These are phyloP conservation scores for Epinotia ramella DNA, from an alignment of 2,888 invertebrate species.

Conservation along the genomic window DNA sequence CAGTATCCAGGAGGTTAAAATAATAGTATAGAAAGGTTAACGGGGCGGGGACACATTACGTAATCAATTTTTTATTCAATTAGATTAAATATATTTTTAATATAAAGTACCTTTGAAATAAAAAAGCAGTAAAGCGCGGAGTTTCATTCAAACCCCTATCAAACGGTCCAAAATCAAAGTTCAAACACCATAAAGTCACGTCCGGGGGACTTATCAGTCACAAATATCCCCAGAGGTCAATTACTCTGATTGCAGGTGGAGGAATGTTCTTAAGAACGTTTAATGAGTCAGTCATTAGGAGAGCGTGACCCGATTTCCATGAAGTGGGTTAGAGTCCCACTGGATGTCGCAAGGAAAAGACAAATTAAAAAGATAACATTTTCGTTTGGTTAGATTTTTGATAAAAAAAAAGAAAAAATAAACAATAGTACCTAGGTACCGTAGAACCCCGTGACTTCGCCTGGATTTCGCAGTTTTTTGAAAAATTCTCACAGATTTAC, in stretches of 20 bases:
- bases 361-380: not conserved
- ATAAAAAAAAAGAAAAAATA: too few relatives aligned
- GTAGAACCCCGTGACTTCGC: too few relatives aligned
- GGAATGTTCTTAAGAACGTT: conserved; percentile 58
- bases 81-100: too few relatives aligned
- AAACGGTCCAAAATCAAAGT: conserved; percentile 27
- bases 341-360: conserved; percentile 37
- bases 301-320: conserved; percentile 65
- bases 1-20: too few relatives aligned
- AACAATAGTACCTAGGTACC: too few relatives aligned
- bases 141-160: not conserved
- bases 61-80: too few relatives aligned
- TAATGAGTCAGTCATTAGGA: conserved; percentile 69
- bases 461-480: too few relatives aligned
- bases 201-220: conserved; percentile 39
- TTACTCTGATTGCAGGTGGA: conserved; percentile 63
- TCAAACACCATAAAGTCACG: conserved; percentile 41
- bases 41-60: too few relatives aligned
- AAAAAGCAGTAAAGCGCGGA: not conserved
- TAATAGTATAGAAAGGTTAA: too few relatives aligned
- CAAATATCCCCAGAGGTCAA: conserved; percentile 50
- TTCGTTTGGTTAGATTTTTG: not conserved
- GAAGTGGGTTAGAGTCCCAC: conserved; percentile 40
- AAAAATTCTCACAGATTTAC: too few relatives aligned
- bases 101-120: not conserved